Base-by-base conservation (phyloP, 1,140 invertebrate genomes). In the Temnothorax nylanderi region DNA sequence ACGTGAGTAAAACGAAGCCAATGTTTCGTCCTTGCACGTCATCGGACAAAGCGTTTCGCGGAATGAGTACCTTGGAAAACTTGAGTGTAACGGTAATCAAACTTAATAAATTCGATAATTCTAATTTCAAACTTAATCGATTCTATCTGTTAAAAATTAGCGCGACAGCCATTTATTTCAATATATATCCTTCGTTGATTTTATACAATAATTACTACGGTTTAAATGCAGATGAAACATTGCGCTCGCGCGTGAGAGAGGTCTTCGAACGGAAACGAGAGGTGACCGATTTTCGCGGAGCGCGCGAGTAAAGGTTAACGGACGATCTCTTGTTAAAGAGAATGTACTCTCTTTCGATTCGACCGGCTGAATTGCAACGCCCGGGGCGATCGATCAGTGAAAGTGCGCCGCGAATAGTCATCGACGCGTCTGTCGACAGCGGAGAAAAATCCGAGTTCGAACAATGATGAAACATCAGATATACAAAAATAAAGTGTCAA, bases 341-440 rank as follows among this genome's bases (percentile, higher is more conserved):
- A 90, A 90, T 81, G 64, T 49, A 65, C 56, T 85, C 86, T 71
- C 56, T 69, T 49, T 69, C 34, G 49, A 67, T 65, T 62, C 69
- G 58, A 82, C 62, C 81, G 75, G 88, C 11, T 74, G 67, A 87
- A 85, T 65, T 74, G 76, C 34, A 16, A 76, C 51, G 56, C 60
- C 62, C 56, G 37, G 76, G 37, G 41, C 82, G 87, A 90, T 91
- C 56, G 89, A 91, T 90, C 89, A 88, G 89, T 90, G 87, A 91
- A 91, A 91, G 89, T 86, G 76, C 60, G 41, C 54, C 54, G n/a
- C 41, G 26, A 60, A 37, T 47, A 75, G 32, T 84, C 69, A 62
- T 60, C 54, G 54, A 49, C 41, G 54, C 37, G 80, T 74, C 60
- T 62, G 41, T 47, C 54, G 34, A 74, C 41, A 16, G 11, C n/a